These are phyloP conservation scores for Megaptera novaeangliae DNA, from an alignment of 2,113 vertebrate genomes.

Conservation along the genomic window DNA sequence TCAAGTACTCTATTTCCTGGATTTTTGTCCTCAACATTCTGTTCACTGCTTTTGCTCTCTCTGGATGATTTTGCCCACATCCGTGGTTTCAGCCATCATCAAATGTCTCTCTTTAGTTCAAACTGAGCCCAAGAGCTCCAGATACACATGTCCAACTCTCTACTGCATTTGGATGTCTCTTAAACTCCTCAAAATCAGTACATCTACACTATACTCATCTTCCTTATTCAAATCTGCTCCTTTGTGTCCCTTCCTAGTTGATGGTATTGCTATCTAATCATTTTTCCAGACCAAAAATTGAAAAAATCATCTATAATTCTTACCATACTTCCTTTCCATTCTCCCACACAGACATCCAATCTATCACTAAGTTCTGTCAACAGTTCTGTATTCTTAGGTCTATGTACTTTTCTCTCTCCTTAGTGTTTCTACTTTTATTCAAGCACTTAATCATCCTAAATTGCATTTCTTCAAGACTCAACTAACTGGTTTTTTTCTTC, in stretches of 20 bases:
- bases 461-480: not conserved
- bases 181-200: not conserved
- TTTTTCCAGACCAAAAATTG: not conserved
- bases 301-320: not conserved
- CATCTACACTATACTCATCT: not conserved
- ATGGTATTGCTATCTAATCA: not conserved
- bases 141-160: not conserved
- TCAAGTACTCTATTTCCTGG: not conserved
- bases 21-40: not conserved
- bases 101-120: not conserved
- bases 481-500: not conserved
- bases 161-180: not conserved
- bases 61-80: not conserved
- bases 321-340: not conserved
- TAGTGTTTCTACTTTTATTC: not conserved
- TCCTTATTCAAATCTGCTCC: not conserved
- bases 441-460: not conserved
- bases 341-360: not conserved
- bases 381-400: not conserved
- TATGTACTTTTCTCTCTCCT: not conserved
- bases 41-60: not conserved
- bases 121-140: not conserved
- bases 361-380: not conserved
- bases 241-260: not conserved
- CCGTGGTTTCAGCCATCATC: not conserved